Base-by-base conservation (phyloP, 2,888 invertebrate species). In the Muschampia plurimacula region DNA sequence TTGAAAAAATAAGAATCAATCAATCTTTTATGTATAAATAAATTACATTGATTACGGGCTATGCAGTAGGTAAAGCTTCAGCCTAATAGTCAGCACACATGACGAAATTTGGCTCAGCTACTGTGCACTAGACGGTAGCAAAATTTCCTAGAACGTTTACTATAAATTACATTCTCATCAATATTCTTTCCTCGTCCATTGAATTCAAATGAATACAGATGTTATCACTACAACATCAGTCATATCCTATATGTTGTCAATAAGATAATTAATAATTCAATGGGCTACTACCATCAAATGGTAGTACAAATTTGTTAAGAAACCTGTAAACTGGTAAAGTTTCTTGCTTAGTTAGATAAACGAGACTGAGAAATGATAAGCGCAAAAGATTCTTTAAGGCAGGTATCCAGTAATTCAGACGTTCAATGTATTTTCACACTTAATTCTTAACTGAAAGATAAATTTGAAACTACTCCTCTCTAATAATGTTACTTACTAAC, bases 121-220 rank as follows among this genome's bases (percentile, higher is more conserved):
- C 22, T 22, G 22, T 0, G 46, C 5, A 59, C 13, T 59, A 41
- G 46, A 64, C 44, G 10, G 44, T 22, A 64, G 63, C 63, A 28
- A 63, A 63, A 39, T 60, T 32, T 63, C 63, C 55, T 55, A 52
- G 41, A 41, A 63, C 36, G 39, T 22, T 49, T 49, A 46, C n/a
- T 12, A 57, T n/a, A 60, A 44, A 15, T 67, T 60, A 12, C 15
- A 59, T 15, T 36, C 59, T 66, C 32, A 66, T 65, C 46, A 66
- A 49, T 59, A 71, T 71, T 71, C 65, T 64, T 71, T 65, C 65
- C 59, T 65, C 22, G 59, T 71, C 65, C 59, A 71, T 71, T 71
- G 65, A 71, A 71, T 71, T 71, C 57, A 71, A 71, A 71, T 66
- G 32, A 15, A 39, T n/a, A 59, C 60, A 49, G 71, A 71, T 71